These are phyloP conservation scores for Mastacembelus armatus DNA, from an alignment of 2,797 vertebrate species.

Conservation along the genomic window DNA sequence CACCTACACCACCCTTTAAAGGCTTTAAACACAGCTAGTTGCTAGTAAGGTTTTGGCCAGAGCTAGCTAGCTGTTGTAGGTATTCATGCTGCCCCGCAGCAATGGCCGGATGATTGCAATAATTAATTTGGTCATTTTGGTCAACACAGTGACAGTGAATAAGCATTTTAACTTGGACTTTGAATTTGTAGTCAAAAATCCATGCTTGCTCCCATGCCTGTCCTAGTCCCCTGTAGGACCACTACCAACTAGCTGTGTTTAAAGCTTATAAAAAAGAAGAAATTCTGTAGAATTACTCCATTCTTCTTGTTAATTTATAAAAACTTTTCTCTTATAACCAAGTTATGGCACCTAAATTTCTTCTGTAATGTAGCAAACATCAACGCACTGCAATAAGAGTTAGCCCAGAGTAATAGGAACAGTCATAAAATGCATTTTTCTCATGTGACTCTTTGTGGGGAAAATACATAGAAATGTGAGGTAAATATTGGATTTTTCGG, in stretches of 20 bases:
- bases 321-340: not conserved
- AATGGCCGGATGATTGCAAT: not conserved
- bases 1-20: no score
- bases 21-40: not conserved
- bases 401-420: not conserved
- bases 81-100: not conserved
- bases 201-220: no score
- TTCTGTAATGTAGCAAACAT: not conserved
- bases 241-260: not conserved
- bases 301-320: conserved; percentile 3
- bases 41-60: not conserved
- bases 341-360: conserved; percentile 5
- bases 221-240: not conserved
- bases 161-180: not conserved
- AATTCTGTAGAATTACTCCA: not conserved
- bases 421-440: not conserved
- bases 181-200: not conserved
- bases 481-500: not conserved
- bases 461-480: not conserved
- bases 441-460: not conserved
- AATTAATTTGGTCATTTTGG: no score
- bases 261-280: not conserved
- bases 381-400: not conserved
- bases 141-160: not conserved
- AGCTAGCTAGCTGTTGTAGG: not conserved